Conservation (phyloP, 2,113 vertebrate species). For the Siniperca knerii region DNA sequence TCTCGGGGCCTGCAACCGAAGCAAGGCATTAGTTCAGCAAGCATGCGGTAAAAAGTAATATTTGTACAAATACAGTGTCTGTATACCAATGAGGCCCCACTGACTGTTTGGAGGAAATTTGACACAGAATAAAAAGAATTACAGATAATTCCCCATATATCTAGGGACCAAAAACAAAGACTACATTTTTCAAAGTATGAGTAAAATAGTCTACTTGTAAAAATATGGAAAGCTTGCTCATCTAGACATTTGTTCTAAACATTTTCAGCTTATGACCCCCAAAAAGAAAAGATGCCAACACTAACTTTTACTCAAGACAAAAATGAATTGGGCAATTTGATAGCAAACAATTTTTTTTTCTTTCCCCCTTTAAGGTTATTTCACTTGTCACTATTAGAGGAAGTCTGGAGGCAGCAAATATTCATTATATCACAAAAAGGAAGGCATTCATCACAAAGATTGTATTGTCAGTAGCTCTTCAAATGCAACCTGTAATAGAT, state of each 20-base stretch:
- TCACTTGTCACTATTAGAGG: conserved; percentile 41
- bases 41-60: conserved; percentile 44
- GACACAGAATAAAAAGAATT: conserved; percentile 37
- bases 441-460: conserved; percentile 48
- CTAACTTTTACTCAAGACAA: neutral
- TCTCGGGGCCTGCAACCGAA: conserved; percentile 36
- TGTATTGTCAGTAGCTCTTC: conserved; percentile 44
- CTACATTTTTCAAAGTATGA: neutral
- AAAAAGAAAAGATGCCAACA: neutral
- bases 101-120: conserved; percentile 38
- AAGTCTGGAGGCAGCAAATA: conserved; percentile 45
- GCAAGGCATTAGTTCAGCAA: conserved; percentile 56
- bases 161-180: conserved; percentile 2
- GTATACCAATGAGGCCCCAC: conserved; percentile 47
- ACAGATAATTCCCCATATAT: conserved; percentile 6
- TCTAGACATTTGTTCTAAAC: neutral
- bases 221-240: neutral
- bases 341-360: conserved; percentile 31
- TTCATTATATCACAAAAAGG: conserved; percentile 42
- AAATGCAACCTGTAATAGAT: conserved; percentile 29
- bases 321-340: neutral
- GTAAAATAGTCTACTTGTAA: conserved; percentile 9
- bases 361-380: conserved; percentile 13
- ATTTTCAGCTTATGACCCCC: neutral
- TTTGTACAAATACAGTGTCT: conserved; percentile 50